Conservation (phyloP, 2,113 vertebrate species). For the Balaenoptera acutorostrata region DNA sequence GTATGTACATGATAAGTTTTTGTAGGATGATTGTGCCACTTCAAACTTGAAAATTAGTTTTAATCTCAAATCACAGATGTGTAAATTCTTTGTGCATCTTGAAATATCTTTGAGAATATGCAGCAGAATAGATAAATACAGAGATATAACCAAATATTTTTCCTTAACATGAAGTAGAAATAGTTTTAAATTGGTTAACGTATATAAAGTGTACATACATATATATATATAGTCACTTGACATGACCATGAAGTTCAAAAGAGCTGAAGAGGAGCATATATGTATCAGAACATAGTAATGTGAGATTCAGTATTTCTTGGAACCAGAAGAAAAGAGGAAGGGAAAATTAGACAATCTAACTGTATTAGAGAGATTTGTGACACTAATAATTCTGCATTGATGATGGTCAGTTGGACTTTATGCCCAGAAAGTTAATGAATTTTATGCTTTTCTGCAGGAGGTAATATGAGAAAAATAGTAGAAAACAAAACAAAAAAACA, state of each 20-base stretch:
- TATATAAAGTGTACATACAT: background rate
- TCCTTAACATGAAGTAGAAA: background rate
- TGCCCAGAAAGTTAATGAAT: background rate
- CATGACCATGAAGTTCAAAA: background rate
- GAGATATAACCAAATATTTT: background rate
- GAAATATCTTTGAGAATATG: background rate
- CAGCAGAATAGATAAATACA: background rate
- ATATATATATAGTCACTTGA: background rate
- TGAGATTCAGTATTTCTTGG: background rate
- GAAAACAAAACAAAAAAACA: background rate
- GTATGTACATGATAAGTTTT: background rate
- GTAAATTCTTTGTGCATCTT: background rate
- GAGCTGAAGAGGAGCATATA: background rate
- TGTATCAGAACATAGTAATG: background rate
- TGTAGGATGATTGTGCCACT: background rate
- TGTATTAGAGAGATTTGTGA: background rate
- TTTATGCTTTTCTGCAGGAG: background rate
- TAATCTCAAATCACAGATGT: background rate
- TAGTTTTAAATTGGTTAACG: background rate
- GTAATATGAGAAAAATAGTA: background rate
- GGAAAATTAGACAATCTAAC: background rate
- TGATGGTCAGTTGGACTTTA: background rate
- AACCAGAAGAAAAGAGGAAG: background rate
- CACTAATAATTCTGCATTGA: background rate
- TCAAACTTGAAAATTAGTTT: background rate